Evolutionary conservation across 2,888 invertebrate genomes (phyloP), one percentile per base, ranked within the genome.

Genomic region (Drosophila affinis): DNA sequence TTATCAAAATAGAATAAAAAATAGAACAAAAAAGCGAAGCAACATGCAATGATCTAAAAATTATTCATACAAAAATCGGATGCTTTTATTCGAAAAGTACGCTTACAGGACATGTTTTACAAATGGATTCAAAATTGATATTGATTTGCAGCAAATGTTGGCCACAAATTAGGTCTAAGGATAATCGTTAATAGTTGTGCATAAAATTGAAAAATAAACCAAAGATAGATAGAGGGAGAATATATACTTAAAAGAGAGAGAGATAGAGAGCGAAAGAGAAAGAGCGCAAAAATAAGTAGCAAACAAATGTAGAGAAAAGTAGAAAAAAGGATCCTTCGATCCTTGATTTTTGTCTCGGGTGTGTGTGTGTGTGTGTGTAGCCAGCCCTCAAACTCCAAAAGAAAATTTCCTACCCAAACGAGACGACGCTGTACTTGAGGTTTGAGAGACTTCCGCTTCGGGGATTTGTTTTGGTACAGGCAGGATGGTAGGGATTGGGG

Each of bases 331-430:
- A 7, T 57, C 45, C 56, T 24, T 29, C 32, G 45, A 49, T 49
- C 24, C 49, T 24, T 24, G 53, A 58, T 56, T 32, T 45, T 39
- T 24, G 21, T 18, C 21, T 21, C 21, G 55, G 39, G 29, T 69
- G 69, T 69, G 63, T 51, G 5, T 45, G 29, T 61, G 39, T 29
- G 54, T 46, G 3, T 49, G 29, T 69, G 69, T 69, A 34, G 29
- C 49, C 61, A 51, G 39, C 39, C 39, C 39, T 39, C n/a, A 65
- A 51, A 27, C 49, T 56, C 17, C 18, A 51, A 18, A 17, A 51
- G 5, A 34, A 14, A 39, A 51, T 46, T 14, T 21, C 65, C 67
- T 65, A 57, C 46, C 34, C 56, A 45, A 18, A 29, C 57, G 65
- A 17, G 47, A 61, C 34, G 24, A 53, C 17, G 10, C 12, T 18